A percentile compares a stretch with the other conserved stretches of the same genome.
Evolutionary conservation across 1,140 invertebrate genomes (phyloP).

Genomic region (Drosophila sucinea): DNA sequence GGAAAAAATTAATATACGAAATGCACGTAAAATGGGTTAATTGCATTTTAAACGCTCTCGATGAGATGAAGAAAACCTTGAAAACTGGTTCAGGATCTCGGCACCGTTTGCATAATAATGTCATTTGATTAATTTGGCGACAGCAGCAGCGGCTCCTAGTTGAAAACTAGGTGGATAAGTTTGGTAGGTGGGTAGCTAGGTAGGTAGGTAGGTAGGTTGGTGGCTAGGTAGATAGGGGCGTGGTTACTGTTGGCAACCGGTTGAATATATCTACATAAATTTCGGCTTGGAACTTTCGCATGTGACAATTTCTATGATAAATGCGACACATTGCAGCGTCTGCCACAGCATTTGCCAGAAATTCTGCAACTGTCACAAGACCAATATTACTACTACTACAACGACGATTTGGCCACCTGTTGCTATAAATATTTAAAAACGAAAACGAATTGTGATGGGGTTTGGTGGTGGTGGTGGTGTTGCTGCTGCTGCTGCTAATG

Average conservation of each 20-base stretch:
- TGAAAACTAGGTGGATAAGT: conserved; percentile 4
- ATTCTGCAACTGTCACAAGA: conserved; percentile 48
- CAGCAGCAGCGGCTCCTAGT: conserved; percentile 27
- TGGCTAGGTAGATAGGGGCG: conserved; percentile 39
- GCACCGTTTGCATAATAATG: conserved; percentile 72
- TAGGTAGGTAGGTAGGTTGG: conserved; percentile 4
- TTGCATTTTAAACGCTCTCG: conserved; percentile 72
- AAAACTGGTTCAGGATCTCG: conserved; percentile 69
- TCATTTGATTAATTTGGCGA: conserved; percentile 75
- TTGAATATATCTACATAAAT: conserved; percentile 60
- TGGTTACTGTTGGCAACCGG: conserved; percentile 47
- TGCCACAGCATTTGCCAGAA: conserved; percentile 45
- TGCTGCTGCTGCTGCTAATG: conserved; percentile 5
- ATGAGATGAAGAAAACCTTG: conserved; percentile 59
- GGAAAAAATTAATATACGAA: conserved; percentile 22
- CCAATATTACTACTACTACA: neutral
- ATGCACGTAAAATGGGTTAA: conserved; percentile 63
- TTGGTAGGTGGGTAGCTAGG: conserved; percentile 19
- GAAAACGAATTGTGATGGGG: conserved; percentile 50
- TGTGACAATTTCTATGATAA: conserved; percentile 67
- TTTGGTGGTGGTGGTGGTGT: conserved; percentile 22
- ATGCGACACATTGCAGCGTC: conserved; percentile 76
- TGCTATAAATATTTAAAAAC: conserved; percentile 20
- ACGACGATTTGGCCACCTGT: conserved; percentile 53
- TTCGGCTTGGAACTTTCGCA: conserved; percentile 61